A percentile compares a stretch with the other conserved stretches of the same genome.
These are phyloP conservation scores for Melanotaenia nigrans DNA, from an alignment of 2,797 vertebrate genomes.

Conservation along the genomic window DNA sequence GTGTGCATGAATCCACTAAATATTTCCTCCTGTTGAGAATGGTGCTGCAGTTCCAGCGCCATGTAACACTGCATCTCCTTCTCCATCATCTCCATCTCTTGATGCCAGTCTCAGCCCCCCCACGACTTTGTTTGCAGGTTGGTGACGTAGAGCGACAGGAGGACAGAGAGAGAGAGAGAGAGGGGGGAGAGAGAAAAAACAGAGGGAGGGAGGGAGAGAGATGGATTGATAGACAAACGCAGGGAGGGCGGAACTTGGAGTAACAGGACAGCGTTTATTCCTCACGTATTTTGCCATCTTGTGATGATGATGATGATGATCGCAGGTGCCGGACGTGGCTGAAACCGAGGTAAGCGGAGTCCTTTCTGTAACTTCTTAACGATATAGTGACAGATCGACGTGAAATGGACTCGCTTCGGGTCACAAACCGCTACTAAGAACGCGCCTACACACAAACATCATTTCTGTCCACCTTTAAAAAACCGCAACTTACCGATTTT, in stretches of 20 bases:
- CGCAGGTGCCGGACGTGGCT: constrained; percentile 73
- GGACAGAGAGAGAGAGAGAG: constrained; percentile 44
- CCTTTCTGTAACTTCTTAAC: constrained; percentile 70
- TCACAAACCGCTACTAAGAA: constrained; percentile 12
- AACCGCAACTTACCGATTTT: constrained; percentile 90
- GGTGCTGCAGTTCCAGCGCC: constrained; percentile 62
- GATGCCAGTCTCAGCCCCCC: constrained; percentile 66
- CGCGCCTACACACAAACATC: constrained; percentile 8
- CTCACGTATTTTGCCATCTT: constrained; percentile 71
- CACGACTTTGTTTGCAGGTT: constrained; percentile 78
- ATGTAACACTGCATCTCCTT: constrained; percentile 68
- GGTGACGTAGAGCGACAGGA: constrained; percentile 80
- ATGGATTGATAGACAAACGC: constrained; percentile 82
- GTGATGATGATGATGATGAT: constrained; percentile 72
- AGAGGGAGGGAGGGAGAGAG: constrained; percentile 68
- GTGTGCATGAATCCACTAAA: constrained; percentile 10
- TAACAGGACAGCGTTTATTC: constrained; percentile 74
- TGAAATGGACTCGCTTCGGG: constrained; percentile 19
- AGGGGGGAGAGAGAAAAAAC: constrained; percentile 52
- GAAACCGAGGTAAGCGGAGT: constrained; percentile 73
- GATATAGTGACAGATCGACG: constrained; percentile 35
- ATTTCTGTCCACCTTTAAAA: constrained; percentile 18
- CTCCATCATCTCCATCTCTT: constrained; percentile 72
- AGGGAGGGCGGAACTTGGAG: constrained; percentile 80
- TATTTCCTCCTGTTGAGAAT: constrained; percentile 43